A percentile compares a stretch with the other conserved stretches of the same genome.
Conservation (phyloP, 1,140 invertebrate genomes). For the Bombyx mandarina region DNA sequence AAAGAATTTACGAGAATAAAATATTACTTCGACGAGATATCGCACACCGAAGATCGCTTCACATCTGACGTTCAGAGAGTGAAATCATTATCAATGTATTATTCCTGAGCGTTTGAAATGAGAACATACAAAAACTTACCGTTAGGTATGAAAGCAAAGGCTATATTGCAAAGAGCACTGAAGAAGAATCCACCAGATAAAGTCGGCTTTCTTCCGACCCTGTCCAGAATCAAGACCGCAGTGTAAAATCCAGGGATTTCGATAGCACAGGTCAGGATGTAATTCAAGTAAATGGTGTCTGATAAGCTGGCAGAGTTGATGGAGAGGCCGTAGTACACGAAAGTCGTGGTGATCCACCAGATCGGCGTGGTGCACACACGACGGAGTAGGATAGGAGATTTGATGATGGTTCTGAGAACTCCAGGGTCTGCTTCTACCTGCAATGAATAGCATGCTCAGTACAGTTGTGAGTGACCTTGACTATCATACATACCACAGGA, state of each 20-base stretch:
- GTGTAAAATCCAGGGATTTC: slow-evolving; percentile 81
- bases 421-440: slow-evolving; percentile 21
- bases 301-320: slow-evolving; percentile 83
- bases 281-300: slow-evolving; percentile 80
- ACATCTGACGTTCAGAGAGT: too few relatives aligned
- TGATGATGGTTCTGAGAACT: slow-evolving; percentile 69
- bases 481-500: neutral
- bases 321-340: slow-evolving; percentile 87
- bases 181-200: slow-evolving; percentile 73
- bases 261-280: slow-evolving; percentile 77
- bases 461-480: neutral
- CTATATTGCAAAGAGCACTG: slow-evolving; percentile 69
- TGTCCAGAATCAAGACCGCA: slow-evolving; percentile 74
- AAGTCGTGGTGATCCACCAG: slow-evolving; percentile 81
- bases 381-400: slow-evolving; percentile 72
- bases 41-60: too few relatives aligned
- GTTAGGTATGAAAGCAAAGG: slow-evolving; percentile 45
- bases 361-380: slow-evolving; percentile 77
- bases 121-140: slow-evolving; percentile 28
- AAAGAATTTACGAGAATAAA: too few relatives aligned
- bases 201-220: slow-evolving; percentile 75
- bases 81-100: too few relatives aligned
- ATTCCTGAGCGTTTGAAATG: neutral
- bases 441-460: neutral
- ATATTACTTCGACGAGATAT: too few relatives aligned